Evolutionary conservation across 2,113 vertebrate species (phyloP).

Genomic region (Machaerirhynchus nigripectus): DNA sequence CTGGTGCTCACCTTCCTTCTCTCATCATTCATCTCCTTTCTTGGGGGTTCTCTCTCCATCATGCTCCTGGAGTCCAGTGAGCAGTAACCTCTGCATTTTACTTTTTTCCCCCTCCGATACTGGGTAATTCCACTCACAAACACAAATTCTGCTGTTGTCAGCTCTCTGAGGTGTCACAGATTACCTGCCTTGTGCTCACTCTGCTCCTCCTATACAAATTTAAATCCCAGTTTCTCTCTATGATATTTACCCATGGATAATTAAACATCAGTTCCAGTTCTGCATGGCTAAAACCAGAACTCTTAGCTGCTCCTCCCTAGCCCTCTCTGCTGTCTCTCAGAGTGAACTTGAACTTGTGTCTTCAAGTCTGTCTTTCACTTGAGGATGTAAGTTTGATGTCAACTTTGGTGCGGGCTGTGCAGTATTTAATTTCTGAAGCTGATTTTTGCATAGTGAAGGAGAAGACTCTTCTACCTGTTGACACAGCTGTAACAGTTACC

Average conservation of each 20-base stretch:
- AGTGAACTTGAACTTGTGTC: background rate
- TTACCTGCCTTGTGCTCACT: background rate
- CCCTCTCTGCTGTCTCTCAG: background rate
- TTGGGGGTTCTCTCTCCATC: background rate
- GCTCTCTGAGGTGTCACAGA: background rate
- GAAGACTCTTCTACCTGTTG: background rate
- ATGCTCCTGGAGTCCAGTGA: background rate
- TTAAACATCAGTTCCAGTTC: slow-evolving; percentile 4
- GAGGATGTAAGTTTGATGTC: background rate
- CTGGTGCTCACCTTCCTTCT: background rate
- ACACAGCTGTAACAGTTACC: background rate
- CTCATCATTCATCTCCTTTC: background rate
- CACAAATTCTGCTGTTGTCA: fast-evolving
- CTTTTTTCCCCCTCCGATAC: background rate
- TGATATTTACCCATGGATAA: slow-evolving; percentile 13
- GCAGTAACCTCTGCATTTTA: background rate
- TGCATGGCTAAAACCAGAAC: background rate
- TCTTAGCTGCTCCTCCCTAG: background rate
- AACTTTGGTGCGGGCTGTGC: background rate
- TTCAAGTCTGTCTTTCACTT: background rate
- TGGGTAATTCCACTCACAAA: background rate
- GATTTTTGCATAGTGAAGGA: slow-evolving; percentile 1
- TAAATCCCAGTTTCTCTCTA: background rate
- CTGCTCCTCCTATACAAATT: background rate
- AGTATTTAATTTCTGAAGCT: background rate